phyloP scores from a whole-genome alignment of 1,140 invertebrate species.

The Amyelois transitella region DNA sequence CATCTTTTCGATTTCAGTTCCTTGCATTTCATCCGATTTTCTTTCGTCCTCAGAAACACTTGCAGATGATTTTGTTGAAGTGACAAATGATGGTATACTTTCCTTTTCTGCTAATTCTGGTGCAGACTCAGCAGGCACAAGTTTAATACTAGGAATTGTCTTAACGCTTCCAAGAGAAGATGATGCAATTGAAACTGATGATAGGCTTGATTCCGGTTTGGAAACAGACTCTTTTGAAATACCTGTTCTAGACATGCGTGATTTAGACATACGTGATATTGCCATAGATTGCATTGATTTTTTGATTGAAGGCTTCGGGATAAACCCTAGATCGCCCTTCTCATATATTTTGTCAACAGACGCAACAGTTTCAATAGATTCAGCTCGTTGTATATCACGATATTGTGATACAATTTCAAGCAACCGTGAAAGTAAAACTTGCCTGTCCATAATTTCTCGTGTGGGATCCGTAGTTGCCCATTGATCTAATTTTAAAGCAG shows the following conservation, averaged over 20 bases:
- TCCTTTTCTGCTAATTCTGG: constrained; percentile 27
- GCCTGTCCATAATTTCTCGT: constrained; percentile 69
- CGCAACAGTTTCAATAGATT: constrained; percentile 61
- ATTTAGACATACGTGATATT: not conserved
- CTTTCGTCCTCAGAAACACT: constrained; percentile 24
- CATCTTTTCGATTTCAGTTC: constrained; percentile 43
- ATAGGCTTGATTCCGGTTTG: constrained; percentile 20
- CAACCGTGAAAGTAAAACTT: constrained; percentile 72
- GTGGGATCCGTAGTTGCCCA: constrained; percentile 50
- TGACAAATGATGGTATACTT: constrained; percentile 48
- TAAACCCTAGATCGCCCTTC: constrained; percentile 76
- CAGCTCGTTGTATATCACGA: constrained; percentile 46
- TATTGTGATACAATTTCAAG: constrained; percentile 68
- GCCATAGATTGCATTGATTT: constrained; percentile 25
- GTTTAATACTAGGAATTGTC: constrained; percentile 53
- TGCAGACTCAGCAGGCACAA: constrained; percentile 37
- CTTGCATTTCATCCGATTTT: constrained; percentile 28
- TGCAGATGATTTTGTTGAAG: constrained; percentile 44
- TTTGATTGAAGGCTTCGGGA: constrained; percentile 56
- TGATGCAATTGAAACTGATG: constrained; percentile 22
- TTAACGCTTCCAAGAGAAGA: constrained; percentile 43
- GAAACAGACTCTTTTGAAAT: constrained; percentile 32
- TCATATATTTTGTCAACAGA: constrained; percentile 65
- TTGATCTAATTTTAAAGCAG: constrained; percentile 74
- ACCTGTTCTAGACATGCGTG: not conserved